Base-by-base conservation (phyloP, 2,113 vertebrate species). In the Bagarius yarrelli region DNA sequence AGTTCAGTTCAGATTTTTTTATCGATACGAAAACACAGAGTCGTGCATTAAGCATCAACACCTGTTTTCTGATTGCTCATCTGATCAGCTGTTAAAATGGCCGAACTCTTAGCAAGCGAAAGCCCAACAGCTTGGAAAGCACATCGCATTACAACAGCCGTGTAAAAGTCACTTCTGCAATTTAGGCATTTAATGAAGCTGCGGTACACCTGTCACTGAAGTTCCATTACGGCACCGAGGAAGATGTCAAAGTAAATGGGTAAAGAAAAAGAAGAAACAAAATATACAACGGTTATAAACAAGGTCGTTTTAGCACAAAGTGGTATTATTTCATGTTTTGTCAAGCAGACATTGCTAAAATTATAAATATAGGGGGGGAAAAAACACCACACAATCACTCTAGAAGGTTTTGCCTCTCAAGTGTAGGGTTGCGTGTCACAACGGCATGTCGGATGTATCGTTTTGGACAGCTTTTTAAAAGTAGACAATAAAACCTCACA, bases 81-180 rank as follows among this genome's bases (percentile, higher is more conserved):
- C 76, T 78, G 77, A 79, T 56, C 63, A 53, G 30, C 63, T 36
- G 61, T 36, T 56, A 79, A 79, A 69, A 56, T 76, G 74, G 56
- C 55, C 27, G 34, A n/a, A 36, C 36, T 76, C 36, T 60, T 12
- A 11, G 56, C 74, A 13, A 60, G 73, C 34, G 15, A 44, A 40
- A 76, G 73, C 56, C 15, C 13, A 57, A 21, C 36, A 47, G 56
- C 32, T 61, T 36, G 55, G 18, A 32, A 60, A 60, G 55, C 67
- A 6, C 50, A 25, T 36, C 55, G 6, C 50, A 36, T 36, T 30
- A 16, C 21, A 8, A 50, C 55, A 73, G 30, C 70, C 23, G 15
- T 27, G 50, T 36, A 44, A 81, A 72, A 80, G 55, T 52, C 79
- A 74, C 50, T 55, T 55, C 57, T 53, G 44, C 34, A 36, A 64